Evolutionary conservation across 2,797 vertebrate species (phyloP).

Genomic region (Carcharodon carcharias): DNA sequence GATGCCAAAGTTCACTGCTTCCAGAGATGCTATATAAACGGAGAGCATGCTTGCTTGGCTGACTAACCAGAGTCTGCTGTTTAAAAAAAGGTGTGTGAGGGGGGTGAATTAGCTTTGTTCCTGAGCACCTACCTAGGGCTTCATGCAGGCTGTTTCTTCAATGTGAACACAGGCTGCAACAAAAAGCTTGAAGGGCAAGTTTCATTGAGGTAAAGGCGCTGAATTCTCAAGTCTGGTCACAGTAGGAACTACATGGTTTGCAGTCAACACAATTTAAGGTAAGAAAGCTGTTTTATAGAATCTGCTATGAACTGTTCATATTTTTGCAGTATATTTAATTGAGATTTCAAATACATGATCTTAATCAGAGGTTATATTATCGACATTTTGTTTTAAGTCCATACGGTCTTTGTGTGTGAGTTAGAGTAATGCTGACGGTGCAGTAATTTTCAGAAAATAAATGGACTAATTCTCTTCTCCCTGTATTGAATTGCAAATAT

Average conservation of each 20-base stretch:
- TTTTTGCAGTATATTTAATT: background rate
- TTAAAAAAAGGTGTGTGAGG: background rate
- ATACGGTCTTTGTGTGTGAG: background rate
- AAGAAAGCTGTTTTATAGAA: background rate
- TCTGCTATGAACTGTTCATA: background rate
- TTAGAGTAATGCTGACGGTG: background rate
- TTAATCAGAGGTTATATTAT: background rate
- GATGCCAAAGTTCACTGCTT: conserved; percentile 54
- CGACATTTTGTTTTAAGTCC: background rate
- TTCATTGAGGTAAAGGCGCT: background rate
- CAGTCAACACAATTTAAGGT: conserved; percentile 9
- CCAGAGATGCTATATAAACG: conserved; percentile 61
- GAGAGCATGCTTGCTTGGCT: conserved; percentile 54
- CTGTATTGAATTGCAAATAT: conserved; percentile 13
- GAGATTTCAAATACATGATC: background rate
- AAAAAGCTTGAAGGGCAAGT: background rate
- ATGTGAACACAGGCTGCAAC: background rate
- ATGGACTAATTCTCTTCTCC: background rate
- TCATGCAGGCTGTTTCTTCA: background rate
- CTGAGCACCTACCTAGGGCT: conserved; percentile 1
- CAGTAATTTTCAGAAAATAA: background rate
- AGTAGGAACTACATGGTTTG: background rate
- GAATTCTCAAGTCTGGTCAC: conserved; percentile 17
- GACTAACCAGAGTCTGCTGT: conserved; percentile 43
- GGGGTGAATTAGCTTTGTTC: background rate